These are phyloP conservation scores for Lasioglossum calceatum DNA, from an alignment of 2,888 invertebrate species.

Conservation along the genomic window DNA sequence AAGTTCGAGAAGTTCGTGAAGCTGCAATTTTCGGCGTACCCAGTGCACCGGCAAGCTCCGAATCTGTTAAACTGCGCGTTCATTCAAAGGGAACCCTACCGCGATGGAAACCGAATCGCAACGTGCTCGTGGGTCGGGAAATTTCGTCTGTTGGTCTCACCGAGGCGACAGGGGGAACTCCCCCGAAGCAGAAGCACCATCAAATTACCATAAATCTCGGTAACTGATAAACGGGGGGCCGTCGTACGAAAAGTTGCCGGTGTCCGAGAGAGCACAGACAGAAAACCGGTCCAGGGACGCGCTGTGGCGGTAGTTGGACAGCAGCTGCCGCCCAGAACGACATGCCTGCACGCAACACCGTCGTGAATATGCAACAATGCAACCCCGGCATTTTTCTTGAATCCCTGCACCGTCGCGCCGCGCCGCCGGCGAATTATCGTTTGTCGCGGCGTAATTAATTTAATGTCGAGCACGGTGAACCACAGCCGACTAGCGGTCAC, in stretches of 20 bases:
- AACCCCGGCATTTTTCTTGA: not conserved
- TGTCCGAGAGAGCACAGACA: slow-evolving; percentile 1
- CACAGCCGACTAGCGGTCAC: not conserved
- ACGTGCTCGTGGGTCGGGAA: not conserved
- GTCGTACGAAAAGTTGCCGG: slow-evolving; percentile 21
- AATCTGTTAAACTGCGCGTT: not conserved
- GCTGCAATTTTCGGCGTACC: not conserved
- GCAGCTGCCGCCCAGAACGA: slow-evolving; percentile 61
- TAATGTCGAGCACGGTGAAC: slow-evolving; percentile 20
- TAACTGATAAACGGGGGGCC: slow-evolving; percentile 39
- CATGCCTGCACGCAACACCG: slow-evolving; percentile 44
- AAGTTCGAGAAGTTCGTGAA: not conserved
- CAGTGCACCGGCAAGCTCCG: not conserved
- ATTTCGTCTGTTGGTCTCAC: not conserved
- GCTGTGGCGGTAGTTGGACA: slow-evolving; percentile 45
- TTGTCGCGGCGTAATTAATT: slow-evolving; percentile 36
- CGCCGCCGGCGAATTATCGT: slow-evolving; percentile 19
- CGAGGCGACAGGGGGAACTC: not conserved
- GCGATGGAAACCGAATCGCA: not conserved
- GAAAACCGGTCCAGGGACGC: slow-evolving; percentile 65
- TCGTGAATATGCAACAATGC: slow-evolving; percentile 46
- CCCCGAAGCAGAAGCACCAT: slow-evolving; percentile 11
- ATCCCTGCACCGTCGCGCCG: not conserved
- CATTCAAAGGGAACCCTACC: not conserved
- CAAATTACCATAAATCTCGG: slow-evolving; percentile 51